These are phyloP conservation scores for Bufo bufo DNA, from an alignment of 2,113 vertebrate genomes.

Conservation along the genomic window DNA sequence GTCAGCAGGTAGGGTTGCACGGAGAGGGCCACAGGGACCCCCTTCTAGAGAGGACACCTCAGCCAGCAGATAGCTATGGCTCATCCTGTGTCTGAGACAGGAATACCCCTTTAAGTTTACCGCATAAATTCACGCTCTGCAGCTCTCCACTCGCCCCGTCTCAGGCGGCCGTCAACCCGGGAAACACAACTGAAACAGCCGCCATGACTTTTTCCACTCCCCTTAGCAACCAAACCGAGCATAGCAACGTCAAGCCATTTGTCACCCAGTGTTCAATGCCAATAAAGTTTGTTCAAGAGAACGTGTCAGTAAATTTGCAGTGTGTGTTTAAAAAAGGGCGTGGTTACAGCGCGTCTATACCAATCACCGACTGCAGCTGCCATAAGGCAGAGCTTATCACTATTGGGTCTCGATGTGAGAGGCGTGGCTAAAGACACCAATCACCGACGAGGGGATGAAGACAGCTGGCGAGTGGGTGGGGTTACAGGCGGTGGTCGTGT, in stretches of 20 bases:
- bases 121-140: too few relatives aligned
- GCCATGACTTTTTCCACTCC: not conserved
- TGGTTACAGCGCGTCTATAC: not conserved
- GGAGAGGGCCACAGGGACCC: too few relatives aligned
- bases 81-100: too few relatives aligned
- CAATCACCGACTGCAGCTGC: not conserved
- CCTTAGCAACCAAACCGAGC: conserved; percentile 20
- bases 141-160: too few relatives aligned
- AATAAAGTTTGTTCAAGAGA: conserved; percentile 44
- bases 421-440: not conserved
- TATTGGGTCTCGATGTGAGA: not conserved
- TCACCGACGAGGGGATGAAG: not conserved
- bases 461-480: not conserved
- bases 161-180: conserved; percentile 6
- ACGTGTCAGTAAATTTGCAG: not conserved
- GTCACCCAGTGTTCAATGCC: not conserved
- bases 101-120: too few relatives aligned
- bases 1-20: too few relatives aligned
- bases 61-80: too few relatives aligned
- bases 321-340: not conserved
- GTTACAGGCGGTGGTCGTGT: not conserved
- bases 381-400: not conserved
- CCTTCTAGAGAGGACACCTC: too few relatives aligned
- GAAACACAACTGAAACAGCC: not conserved
- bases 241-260: not conserved